A percentile compares a stretch with the other conserved stretches of the same genome.
Conservation (phyloP, 2,888 invertebrate species). For the Callinectes sapidus region DNA sequence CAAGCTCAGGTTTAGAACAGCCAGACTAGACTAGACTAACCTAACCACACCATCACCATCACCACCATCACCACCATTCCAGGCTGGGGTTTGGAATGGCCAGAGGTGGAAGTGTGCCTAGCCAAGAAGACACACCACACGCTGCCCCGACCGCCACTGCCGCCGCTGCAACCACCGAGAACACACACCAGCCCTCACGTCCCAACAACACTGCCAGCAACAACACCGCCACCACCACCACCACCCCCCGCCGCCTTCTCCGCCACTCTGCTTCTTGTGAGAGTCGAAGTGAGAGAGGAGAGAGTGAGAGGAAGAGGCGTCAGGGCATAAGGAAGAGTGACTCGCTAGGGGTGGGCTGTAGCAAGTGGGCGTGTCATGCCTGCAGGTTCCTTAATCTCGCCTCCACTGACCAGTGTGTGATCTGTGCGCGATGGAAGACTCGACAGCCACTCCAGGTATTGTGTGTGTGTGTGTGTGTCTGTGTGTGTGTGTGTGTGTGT, state of each 20-base stretch:
- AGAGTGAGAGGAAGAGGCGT: constrained; percentile 44
- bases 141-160: constrained; percentile 36
- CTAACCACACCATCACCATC: not conserved
- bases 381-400: constrained; percentile 63
- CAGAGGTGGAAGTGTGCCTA: constrained; percentile 58
- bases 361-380: constrained; percentile 58
- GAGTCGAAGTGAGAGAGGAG: not conserved
- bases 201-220: not conserved
- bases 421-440: constrained; percentile 64
- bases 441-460: constrained; percentile 29
- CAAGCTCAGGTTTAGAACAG: constrained; percentile 63
- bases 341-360: constrained; percentile 44
- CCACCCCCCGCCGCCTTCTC: not conserved
- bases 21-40: constrained; percentile 41
- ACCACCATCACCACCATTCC: not conserved
- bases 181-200: not conserved
- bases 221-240: not conserved
- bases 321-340: constrained; percentile 45
- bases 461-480: not conserved
- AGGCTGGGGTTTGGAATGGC: constrained; percentile 67
- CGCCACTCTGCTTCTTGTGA: constrained; percentile 41
- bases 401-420: constrained; percentile 62
- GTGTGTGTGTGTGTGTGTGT: not conserved
- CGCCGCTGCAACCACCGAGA: constrained; percentile 1
- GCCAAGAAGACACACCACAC: constrained; percentile 60